Evolutionary conservation across 2,888 invertebrate species (phyloP).

Genomic region (Anthrax anthrax): DNA sequence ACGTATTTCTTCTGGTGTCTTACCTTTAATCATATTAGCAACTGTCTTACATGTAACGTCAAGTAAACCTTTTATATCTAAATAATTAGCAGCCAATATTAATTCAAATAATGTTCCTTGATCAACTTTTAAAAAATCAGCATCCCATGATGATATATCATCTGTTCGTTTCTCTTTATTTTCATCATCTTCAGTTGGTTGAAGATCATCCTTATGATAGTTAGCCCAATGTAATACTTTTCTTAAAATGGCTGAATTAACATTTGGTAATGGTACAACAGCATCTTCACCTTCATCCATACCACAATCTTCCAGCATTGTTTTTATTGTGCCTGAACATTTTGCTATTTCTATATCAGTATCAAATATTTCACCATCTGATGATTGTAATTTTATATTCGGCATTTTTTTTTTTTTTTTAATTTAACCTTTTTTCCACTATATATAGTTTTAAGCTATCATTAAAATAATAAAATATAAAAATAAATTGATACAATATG

Average conservation of each 20-base stretch:
- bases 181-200: constrained; percentile 87
- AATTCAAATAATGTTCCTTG: constrained; percentile 88
- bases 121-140: constrained; percentile 91
- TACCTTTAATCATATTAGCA: constrained; percentile 93
- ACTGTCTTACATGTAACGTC: constrained; percentile 96
- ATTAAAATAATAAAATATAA: too few relatives aligned
- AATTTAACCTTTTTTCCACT: too few relatives aligned
- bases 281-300: constrained; percentile 85
- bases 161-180: constrained; percentile 91
- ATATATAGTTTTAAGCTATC: too few relatives aligned
- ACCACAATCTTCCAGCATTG: constrained; percentile 84
- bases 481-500: too few relatives aligned
- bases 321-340: constrained; percentile 91
- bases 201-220: constrained; percentile 84
- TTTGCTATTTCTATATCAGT: constrained; percentile 91
- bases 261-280: constrained; percentile 86
- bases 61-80: constrained; percentile 82
- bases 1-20: constrained; percentile 86
- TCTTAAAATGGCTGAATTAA: constrained; percentile 83
- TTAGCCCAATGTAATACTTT: constrained; percentile 85
- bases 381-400: constrained; percentile 78
- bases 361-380: constrained; percentile 83
- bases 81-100: constrained; percentile 87
- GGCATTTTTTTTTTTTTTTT: constrained; percentile 45
- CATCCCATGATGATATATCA: constrained; percentile 95